Base-by-base conservation (phyloP, 2,113 vertebrate genomes). In the Chunga burmeisteri region DNA sequence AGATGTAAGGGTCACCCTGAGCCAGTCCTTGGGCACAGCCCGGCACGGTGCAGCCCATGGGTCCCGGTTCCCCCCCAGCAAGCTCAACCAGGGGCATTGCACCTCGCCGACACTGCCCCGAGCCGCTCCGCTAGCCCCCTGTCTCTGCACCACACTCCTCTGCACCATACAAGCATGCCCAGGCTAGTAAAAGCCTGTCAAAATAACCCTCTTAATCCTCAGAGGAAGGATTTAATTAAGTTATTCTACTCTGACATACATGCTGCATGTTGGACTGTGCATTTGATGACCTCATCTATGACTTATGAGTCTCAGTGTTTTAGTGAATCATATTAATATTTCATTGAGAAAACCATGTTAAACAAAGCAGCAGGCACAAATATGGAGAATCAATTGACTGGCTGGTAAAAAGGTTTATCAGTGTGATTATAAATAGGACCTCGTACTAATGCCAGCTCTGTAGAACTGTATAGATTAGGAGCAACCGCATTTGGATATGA, bases 21-120 rank as follows among this genome's bases (percentile, higher is more conserved):
- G 26, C 6, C 6, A 38, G 9, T 5, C 10, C 29, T 52, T 8
- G 22, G 25, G 61, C 36, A 26, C 20, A 87, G 46, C 17, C 47
- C 4, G 3, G 32, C 52, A 32, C 0, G 13, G 4, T 40, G 59
- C 34, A 86, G 20, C 2, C 30, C 21, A 23, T 3, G 6, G 26
- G 20, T 55, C 38, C n/a, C 16, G 13, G 40, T 17, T 82, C 10
- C 32, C 2, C 53, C 27, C 47, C 81, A 56, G 44, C 17, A 10
- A 13, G 7, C 23, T 55, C 52, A 3, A 6, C 6, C 0, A 0
- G 23, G 30, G 12, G 12, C 7, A 4, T 3, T 25, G 30, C 14
- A 5, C 11, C 0, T 2, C 2, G 4, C 4, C 1, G 2, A 17
- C 0, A 2, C 23, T 66, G 44, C 15, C 16, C 7, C 0, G 1